Percentiles rank a stretch among this genome's conserved stretches.
These are phyloP conservation scores for Lycorma delicatula DNA, from an alignment of 1,140 invertebrate species.

Conservation along the genomic window DNA sequence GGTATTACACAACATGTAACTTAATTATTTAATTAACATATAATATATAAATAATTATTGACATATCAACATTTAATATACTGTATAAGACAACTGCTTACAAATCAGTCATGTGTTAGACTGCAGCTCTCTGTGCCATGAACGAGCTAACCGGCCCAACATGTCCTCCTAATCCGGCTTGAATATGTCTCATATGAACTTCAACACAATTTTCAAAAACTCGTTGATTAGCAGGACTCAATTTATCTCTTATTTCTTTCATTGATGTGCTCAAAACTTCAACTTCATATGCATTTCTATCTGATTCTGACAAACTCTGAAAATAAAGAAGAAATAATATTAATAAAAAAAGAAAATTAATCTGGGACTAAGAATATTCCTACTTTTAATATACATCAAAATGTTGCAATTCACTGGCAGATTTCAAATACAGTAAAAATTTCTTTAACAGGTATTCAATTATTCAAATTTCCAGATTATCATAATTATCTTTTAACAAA, in stretches of 20 bases:
- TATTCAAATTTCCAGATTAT: too few relatives aligned
- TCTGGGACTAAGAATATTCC: too few relatives aligned
- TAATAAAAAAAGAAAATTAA: too few relatives aligned
- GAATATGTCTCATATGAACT: constrained; percentile 34
- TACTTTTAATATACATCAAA: too few relatives aligned
- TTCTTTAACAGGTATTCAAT: too few relatives aligned
- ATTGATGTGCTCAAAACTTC: constrained; percentile 89
- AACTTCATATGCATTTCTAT: constrained; percentile 84
- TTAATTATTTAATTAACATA: too few relatives aligned
- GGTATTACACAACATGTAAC: too few relatives aligned
- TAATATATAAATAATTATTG: too few relatives aligned
- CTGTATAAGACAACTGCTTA: background rate
- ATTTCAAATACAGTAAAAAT: too few relatives aligned
- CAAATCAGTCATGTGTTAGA: background rate
- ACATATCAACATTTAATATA: too few relatives aligned
- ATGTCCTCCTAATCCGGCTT: constrained; percentile 26
- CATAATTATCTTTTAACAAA: too few relatives aligned
- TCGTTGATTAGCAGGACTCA: constrained; percentile 67
- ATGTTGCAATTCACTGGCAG: too few relatives aligned
- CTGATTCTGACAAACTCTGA: constrained; percentile 76
- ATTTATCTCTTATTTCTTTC: constrained; percentile 72
- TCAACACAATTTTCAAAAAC: constrained; percentile 86
- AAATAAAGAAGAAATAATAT: constrained; percentile 32
- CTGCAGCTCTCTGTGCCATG: background rate
- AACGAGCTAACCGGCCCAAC: constrained; percentile 12